These are phyloP conservation scores for Opisthograptis luteolata DNA, from an alignment of 2,888 invertebrate species.

Conservation along the genomic window DNA sequence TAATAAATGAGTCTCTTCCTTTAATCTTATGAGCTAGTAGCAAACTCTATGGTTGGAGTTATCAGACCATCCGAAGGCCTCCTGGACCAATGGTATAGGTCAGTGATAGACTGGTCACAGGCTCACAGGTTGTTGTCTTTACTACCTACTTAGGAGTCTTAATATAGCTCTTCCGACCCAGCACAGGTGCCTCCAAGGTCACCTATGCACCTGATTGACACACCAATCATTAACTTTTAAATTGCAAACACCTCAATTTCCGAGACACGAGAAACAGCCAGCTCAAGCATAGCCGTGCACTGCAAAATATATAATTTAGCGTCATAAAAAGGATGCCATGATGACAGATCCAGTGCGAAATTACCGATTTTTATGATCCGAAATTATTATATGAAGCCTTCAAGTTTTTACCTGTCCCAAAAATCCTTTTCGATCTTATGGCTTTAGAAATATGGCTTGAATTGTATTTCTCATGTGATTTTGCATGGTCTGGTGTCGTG, in stretches of 20 bases:
- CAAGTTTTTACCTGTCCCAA: neutral
- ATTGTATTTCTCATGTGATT: neutral
- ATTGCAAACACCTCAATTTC: conserved; percentile 29
- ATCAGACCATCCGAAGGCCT: too few species aligned
- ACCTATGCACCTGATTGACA: conserved; percentile 31
- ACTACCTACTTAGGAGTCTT: neutral
- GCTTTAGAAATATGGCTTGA: neutral
- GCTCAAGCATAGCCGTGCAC: conserved; percentile 33
- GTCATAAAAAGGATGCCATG: conserved; percentile 56
- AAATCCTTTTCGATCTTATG: neutral
- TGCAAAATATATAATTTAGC: conserved; percentile 51
- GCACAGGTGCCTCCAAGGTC: conserved; percentile 19
- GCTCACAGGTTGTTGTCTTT: conserved; percentile 2
- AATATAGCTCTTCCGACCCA: neutral
- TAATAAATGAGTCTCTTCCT: too few species aligned
- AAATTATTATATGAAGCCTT: conserved; percentile 48
- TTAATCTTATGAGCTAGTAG: too few species aligned
- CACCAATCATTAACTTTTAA: conserved; percentile 30
- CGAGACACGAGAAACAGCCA: conserved; percentile 13
- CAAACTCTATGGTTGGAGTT: too few species aligned
- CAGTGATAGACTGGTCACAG: neutral
- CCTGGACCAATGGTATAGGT: too few species aligned
- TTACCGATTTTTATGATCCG: conserved; percentile 49
- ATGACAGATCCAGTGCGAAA: conserved; percentile 54
- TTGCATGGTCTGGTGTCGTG: conserved; percentile 28